A percentile compares a stretch with the other conserved stretches of the same genome.
These are phyloP conservation scores for Hippopotamyrus pictus DNA, from an alignment of 2,797 vertebrate genomes.

Conservation along the genomic window DNA sequence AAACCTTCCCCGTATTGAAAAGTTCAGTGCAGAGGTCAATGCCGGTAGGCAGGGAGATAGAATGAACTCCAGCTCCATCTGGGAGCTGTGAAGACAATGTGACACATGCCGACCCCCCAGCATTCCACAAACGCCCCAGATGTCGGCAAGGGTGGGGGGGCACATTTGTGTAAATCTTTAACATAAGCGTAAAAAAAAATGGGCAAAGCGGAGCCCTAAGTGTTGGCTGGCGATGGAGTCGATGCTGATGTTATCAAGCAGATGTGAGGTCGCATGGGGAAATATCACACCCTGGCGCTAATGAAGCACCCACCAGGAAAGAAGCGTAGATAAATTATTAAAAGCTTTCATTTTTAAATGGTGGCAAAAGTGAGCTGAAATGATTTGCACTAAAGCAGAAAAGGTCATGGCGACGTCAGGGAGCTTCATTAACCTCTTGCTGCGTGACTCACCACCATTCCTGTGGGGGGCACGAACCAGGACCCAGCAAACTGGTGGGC, in stretches of 20 bases:
- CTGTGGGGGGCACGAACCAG: conserved; percentile 52
- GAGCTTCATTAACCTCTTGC: conserved; percentile 73
- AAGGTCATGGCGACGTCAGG: conserved; percentile 66
- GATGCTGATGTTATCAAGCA: conserved; percentile 60
- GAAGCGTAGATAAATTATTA: conserved; percentile 74
- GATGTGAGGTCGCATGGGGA: conserved; percentile 42
- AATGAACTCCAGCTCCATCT: conserved; percentile 44
- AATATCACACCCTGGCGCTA: conserved; percentile 67
- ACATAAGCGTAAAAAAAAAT: conserved; percentile 43
- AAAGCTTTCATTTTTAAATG: conserved; percentile 74
- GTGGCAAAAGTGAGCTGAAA: conserved; percentile 58
- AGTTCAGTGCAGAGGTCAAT: not conserved
- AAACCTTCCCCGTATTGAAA: not conserved
- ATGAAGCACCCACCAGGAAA: conserved; percentile 67
- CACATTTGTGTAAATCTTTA: conserved; percentile 43
- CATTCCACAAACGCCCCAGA: conserved; percentile 38
- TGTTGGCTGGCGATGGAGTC: conserved; percentile 37
- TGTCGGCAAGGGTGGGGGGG: conserved; percentile 29
- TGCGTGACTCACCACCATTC: conserved; percentile 64
- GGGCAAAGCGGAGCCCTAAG: conserved; percentile 34
- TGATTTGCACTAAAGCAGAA: conserved; percentile 59
- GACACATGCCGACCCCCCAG: conserved; percentile 22
- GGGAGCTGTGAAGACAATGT: conserved; percentile 26
- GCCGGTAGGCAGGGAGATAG: conserved; percentile 19
- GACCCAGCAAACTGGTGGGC: not conserved